These are phyloP conservation scores for Ylistrum balloti DNA, from an alignment of 1,140 invertebrate species.

Conservation along the genomic window DNA sequence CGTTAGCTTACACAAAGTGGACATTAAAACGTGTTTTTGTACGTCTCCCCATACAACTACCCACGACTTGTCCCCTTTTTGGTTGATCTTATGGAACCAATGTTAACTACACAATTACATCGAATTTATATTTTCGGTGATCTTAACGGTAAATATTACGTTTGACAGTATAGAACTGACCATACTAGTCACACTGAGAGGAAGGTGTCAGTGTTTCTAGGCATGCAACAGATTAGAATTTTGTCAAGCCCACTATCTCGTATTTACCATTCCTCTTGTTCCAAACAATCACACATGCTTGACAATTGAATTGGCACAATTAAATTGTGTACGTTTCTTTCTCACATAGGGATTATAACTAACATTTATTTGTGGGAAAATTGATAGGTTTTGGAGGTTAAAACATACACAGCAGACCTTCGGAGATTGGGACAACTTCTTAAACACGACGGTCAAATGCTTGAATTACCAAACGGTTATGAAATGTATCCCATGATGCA, in stretches of 20 bases:
- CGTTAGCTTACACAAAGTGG: background rate
- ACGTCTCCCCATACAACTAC: too few species aligned
- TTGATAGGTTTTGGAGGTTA: background rate
- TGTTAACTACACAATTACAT: too few species aligned
- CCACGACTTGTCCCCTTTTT: too few species aligned
- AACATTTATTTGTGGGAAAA: background rate
- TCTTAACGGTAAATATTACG: background rate
- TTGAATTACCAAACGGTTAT: conserved; percentile 8
- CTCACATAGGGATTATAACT: background rate
- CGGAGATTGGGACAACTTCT: background rate
- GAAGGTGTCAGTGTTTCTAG: background rate
- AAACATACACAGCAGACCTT: background rate
- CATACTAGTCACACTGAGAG: background rate
- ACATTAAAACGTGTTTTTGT: too few species aligned
- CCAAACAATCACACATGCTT: conserved; percentile 31
- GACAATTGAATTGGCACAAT: background rate
- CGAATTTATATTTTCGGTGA: background rate
- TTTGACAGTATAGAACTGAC: background rate
- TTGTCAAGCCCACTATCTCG: background rate
- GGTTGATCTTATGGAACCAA: too few species aligned
- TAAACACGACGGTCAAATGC: background rate
- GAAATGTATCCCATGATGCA: background rate
- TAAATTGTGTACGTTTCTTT: conserved; percentile 19
- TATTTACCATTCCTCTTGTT: background rate
- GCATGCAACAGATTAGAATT: background rate